phyloP scores from a whole-genome alignment of 2,888 invertebrate species.

The Drosophila kokeensis region DNA sequence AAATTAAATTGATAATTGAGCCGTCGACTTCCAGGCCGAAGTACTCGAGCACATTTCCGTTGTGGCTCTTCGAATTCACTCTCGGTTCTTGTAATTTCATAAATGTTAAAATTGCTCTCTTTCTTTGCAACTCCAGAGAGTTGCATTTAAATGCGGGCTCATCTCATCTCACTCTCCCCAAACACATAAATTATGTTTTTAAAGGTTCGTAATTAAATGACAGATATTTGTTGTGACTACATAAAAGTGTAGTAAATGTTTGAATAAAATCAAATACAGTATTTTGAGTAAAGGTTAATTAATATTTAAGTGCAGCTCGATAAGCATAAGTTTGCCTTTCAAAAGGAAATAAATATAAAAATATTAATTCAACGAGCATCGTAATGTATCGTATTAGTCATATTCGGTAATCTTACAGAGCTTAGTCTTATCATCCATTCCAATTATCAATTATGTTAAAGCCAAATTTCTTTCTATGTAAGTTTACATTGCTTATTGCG shows the following conservation, averaged over 20 bases:
- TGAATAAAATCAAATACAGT: background rate
- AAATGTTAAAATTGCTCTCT: slow-evolving; percentile 4
- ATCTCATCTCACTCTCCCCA: background rate
- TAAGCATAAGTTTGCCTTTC: background rate
- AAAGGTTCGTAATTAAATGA: background rate
- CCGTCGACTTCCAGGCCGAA: slow-evolving; percentile 10
- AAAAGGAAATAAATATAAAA: background rate
- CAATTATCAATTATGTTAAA: background rate
- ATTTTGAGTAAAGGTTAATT: background rate
- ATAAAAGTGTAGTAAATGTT: background rate
- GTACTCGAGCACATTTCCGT: slow-evolving; percentile 36
- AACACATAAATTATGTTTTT: background rate
- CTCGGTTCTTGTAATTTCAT: slow-evolving; percentile 11
- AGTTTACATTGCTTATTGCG: background rate
- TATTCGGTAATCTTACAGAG: background rate
- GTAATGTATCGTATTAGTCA: background rate
- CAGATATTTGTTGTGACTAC: background rate
- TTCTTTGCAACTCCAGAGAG: slow-evolving; percentile 19
- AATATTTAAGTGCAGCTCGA: background rate
- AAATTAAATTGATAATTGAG: slow-evolving; percentile 66
- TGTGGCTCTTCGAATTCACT: slow-evolving; percentile 15
- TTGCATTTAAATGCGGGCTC: slow-evolving; percentile 30
- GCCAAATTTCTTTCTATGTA: background rate
- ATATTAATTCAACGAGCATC: background rate
- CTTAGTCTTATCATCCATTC: background rate